Base-by-base conservation (phyloP, 2,888 invertebrate genomes). In the Sarcophaga variegata region DNA sequence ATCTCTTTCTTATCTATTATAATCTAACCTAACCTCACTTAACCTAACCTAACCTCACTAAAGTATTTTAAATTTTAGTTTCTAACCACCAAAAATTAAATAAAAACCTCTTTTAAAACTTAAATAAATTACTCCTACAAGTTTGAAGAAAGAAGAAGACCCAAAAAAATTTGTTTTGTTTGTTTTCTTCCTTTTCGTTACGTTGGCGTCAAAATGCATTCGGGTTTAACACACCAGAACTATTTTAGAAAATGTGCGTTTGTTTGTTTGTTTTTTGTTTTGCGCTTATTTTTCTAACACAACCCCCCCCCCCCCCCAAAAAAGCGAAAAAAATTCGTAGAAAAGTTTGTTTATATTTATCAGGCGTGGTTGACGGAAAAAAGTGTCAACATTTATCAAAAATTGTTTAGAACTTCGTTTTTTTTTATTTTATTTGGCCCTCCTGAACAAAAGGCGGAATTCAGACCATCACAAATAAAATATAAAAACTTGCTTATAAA, bases 311-410 rank as follows among this genome's bases (percentile, higher is more conserved):
- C 20, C 64, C 11, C 49, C 49, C 49, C 14, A 12, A 49, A 49
- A 49, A 11, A 49, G 0, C 10, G 0, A 8, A 37, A 37, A 37
- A 37, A 37, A 37, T 6, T 10, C 37, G 8, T 37, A 37, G 37
- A 54, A 54, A 71, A 72, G 74, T 82, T 82, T 75, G 90, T 91
- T 91, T 91, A 91, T 91, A 92, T 92, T 92, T 92, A 92, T 92
- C 91, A 90, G 89, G 90, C 90, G 89, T 91, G 91, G 90, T 91
- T 91, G 92, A 90, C 92, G 90, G 90, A 89, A 90, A 92, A 84
- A 92, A 92, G 92, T 91, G 91, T 92, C 90, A 90, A 91, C 91
- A 91, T 92, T 92, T 92, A 91, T 92, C 92, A 92, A 91, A 89
- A 91, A 91, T 91, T 91, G 87, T 91, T 91, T 90, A 90, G 88